These are phyloP conservation scores for Phalacrocorax pelagicus DNA, from an alignment of 2,113 vertebrate species.

Conservation along the genomic window DNA sequence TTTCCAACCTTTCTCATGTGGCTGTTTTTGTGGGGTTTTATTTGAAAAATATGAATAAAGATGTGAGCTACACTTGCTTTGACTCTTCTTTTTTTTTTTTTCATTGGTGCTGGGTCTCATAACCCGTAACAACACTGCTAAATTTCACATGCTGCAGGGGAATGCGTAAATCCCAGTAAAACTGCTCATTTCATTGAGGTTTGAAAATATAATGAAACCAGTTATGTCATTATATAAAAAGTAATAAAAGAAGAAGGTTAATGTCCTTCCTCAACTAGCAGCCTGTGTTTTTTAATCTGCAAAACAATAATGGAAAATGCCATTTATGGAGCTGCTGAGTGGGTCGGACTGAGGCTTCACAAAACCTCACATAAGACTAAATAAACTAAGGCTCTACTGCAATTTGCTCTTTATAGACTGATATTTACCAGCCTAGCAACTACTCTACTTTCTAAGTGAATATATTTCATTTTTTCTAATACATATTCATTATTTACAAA, in stretches of 20 bases:
- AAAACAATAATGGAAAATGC: conserved; percentile 32
- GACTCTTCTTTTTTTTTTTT: neutral
- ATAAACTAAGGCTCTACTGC: conserved; percentile 8
- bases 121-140: neutral
- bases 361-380: conserved; percentile 21
- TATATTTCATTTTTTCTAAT: conserved; percentile 54
- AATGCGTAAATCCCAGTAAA: neutral
- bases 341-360: neutral
- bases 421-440: conserved; percentile 67
- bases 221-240: neutral
- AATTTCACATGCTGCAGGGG: neutral
- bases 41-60: neutral
- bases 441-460: conserved; percentile 54
- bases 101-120: neutral
- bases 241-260: neutral
- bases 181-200: neutral
- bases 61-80: rapidly evolving
- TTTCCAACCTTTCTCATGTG: neutral
- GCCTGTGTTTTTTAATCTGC: conserved; percentile 10
- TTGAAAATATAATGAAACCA: neutral
- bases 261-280: neutral
- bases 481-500: conserved; percentile 69
- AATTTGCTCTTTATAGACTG: conserved; percentile 59
- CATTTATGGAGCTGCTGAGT: neutral
- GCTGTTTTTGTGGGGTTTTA: neutral